Percentiles rank a stretch among this genome's conserved stretches.
These are phyloP conservation scores for Maccullochella peelii DNA, from an alignment of 2,113 vertebrate species.

Conservation along the genomic window DNA sequence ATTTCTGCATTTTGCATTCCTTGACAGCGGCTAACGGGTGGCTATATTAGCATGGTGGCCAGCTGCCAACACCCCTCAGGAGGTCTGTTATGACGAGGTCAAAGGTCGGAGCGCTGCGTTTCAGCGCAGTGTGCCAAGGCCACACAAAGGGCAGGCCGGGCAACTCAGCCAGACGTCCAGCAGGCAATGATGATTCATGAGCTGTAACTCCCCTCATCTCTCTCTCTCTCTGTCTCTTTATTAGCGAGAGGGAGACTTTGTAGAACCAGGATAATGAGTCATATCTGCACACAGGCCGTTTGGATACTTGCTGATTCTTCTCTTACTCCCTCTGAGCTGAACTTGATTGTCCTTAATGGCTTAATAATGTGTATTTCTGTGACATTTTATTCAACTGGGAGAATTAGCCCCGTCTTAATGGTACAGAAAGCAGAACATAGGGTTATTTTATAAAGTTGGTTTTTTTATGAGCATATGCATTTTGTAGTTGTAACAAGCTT, in stretches of 20 bases:
- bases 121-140: conserved; percentile 62
- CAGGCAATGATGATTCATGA: conserved; percentile 69
- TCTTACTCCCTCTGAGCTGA: conserved; percentile 10
- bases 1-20: conserved; percentile 50
- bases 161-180: conserved; percentile 41
- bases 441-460: neutral
- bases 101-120: conserved; percentile 51
- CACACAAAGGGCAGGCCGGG: conserved; percentile 53
- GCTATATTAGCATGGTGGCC: conserved; percentile 64
- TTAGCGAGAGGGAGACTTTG: conserved; percentile 2
- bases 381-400: neutral
- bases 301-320: conserved; percentile 3
- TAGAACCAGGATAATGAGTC: conserved; percentile 32
- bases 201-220: conserved; percentile 28
- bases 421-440: neutral
- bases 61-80: conserved; percentile 41
- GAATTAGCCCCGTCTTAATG: neutral
- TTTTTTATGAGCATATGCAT: neutral
- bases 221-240: conserved; percentile 10
- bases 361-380: conserved; percentile 16
- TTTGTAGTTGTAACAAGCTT: neutral
- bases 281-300: neutral
- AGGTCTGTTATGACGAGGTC: conserved; percentile 67
- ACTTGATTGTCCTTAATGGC: neutral
- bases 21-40: conserved; percentile 30